Conservation (phyloP, 1,140 invertebrate genomes). For the Rhyzopertha dominica region DNA sequence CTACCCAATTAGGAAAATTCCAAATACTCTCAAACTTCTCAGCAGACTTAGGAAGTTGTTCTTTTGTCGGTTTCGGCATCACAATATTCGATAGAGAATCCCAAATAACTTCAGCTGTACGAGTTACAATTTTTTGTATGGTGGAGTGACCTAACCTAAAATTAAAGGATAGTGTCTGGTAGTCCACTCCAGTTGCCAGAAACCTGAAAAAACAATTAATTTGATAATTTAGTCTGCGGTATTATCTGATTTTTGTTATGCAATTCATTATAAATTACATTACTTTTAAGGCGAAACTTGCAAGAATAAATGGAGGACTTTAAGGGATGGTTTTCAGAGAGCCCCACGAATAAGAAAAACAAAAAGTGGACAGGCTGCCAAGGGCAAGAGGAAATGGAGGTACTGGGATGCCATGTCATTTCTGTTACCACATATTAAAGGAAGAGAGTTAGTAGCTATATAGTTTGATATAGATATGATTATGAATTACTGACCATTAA, state of each 20-base stretch:
- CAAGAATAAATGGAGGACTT: slow-evolving; percentile 8
- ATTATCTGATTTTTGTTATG: no score
- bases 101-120: slow-evolving; percentile 9
- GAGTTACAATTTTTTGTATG: slow-evolving; percentile 15
- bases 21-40: slow-evolving; percentile 13
- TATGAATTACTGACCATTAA: no score
- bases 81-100: slow-evolving; percentile 9
- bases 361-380: neutral
- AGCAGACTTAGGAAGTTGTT: slow-evolving; percentile 11
- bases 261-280: no score
- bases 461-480: no score
- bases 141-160: slow-evolving; percentile 12
- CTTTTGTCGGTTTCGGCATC: slow-evolving; percentile 14
- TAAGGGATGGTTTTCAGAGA: slow-evolving; percentile 8
- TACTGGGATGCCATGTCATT: neutral
- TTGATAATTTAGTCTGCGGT: no score
- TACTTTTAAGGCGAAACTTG: slow-evolving; percentile 9
- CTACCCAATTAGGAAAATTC: slow-evolving; percentile 17
- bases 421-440: slow-evolving; percentile 3
- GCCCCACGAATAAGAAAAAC: neutral
- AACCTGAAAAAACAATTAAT: slow-evolving; percentile 14
- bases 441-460: slow-evolving; percentile 5
- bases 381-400: slow-evolving; percentile 3
- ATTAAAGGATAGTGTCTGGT: slow-evolving; percentile 11
- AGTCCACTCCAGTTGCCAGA: slow-evolving; percentile 12